Evolutionary conservation across 2,888 invertebrate genomes (phyloP).

Genomic region (Serripes groenlandicus): DNA sequence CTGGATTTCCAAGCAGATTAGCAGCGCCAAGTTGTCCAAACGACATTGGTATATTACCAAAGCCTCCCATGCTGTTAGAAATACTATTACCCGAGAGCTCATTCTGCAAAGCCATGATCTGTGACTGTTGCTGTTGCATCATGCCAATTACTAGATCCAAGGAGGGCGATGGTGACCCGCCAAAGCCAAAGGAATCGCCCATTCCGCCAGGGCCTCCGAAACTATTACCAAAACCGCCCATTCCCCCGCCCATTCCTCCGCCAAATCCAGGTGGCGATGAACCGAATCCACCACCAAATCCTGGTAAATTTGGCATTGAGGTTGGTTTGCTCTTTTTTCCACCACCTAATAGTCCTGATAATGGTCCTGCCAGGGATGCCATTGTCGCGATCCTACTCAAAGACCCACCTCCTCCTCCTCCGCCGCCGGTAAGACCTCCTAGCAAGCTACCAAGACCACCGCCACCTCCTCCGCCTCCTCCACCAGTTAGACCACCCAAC

Average conservation of each 20-base stretch:
- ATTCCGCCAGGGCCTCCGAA: constrained; percentile 7
- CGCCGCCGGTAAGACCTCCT: constrained; percentile 6
- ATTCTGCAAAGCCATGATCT: constrained; percentile 47
- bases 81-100: constrained; percentile 34
- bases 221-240: neutral
- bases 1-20: constrained; percentile 13
- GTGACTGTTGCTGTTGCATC: constrained; percentile 51
- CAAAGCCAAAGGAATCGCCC: neutral
- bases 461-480: constrained; percentile 14
- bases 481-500: constrained; percentile 16
- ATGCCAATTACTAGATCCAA: constrained; percentile 20
- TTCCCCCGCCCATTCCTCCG: neutral
- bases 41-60: constrained; percentile 38
- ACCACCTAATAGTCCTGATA: constrained; percentile 13
- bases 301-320: no score
- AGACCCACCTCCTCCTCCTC: constrained; percentile 12
- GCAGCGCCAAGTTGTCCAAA: constrained; percentile 38
- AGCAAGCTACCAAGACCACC: constrained; percentile 15
- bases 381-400: constrained; percentile 1
- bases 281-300: constrained; percentile 1
- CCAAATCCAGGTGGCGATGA: neutral
- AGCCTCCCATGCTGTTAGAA: constrained; percentile 32
- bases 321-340: no score
- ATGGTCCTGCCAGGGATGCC: neutral
- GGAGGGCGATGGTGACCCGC: constrained; percentile 5